Evolutionary conservation across 2,113 vertebrate species (phyloP), one percentile per base, ranked within the genome.

Genomic region (Loxodonta africana): DNA sequence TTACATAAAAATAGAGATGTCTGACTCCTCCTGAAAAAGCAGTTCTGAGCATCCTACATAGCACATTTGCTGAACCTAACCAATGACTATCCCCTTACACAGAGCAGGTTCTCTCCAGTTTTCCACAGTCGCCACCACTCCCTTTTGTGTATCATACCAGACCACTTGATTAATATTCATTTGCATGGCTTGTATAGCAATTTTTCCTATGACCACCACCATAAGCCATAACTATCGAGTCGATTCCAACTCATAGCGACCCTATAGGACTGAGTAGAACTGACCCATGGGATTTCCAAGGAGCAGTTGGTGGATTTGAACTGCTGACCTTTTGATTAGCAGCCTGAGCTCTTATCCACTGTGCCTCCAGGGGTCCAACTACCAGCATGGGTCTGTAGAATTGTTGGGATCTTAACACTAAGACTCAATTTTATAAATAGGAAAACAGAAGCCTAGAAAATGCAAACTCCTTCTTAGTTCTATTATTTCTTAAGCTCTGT

Each of bases 401-500:
- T 4, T 85, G 4, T 33, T 62, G 12, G 25, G 71, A 81, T 69
- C 41, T 73, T 20, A 74, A 33, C 76, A 44, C 28, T 71, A 83
- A 91, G 21, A 80, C 18, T 65, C 12, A 51, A 37, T 65, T 81
- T 96, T 63, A 67, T 28, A 83, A 96, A 90, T 37, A 88, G 95
- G 76, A 21, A 96, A 95, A 91, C 33, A 23, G 73, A 94, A 73
- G 4, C 28, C 44, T 65, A 73, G 57, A 92, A 82, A 85, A 87
- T 93, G 2, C n/a, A 86, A 92, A 48, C 30, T 83, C 8, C 57
- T 80, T 92, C 67, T 57, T 69, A 51, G 71, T 85, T 88, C 80
- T 81, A 76, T 96, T 88, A 90, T 85, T 95, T 91, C 90, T 94
- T 96, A 94, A 91, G 67, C 90, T 92, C 30, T 83, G 82, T 92